Conservation (phyloP, 2,113 vertebrate genomes). For the Sander vitreus region DNA sequence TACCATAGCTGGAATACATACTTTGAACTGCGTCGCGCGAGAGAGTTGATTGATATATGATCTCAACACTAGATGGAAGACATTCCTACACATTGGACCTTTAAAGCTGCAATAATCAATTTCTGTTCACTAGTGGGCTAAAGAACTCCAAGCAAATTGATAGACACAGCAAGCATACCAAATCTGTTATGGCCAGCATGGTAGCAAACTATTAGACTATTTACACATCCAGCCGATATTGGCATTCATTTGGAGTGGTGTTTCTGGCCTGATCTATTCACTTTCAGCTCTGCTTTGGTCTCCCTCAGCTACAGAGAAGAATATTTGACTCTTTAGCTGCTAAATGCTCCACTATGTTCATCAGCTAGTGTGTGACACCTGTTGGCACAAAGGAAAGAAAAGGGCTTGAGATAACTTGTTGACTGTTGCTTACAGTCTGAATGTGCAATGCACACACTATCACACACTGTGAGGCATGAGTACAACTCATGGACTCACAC, state of each 20-base stretch:
- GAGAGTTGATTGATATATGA: no score
- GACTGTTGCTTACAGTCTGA: constrained; percentile 5
- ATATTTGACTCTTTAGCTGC: not conserved
- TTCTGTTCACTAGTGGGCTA: not conserved
- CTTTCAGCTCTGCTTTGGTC: no score
- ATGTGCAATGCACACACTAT: not conserved
- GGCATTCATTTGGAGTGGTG: not conserved
- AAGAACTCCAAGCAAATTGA: no score
- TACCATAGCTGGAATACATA: no score
- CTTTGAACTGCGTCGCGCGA: no score
- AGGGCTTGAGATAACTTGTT: not conserved
- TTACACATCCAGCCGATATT: not conserved
- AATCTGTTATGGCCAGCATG: not conserved
- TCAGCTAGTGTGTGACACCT: not conserved
- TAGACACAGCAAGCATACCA: no score
- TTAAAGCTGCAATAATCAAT: not conserved
- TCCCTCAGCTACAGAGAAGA: no score
- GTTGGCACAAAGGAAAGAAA: not conserved
- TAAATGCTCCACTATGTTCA: not conserved
- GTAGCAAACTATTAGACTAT: not conserved
- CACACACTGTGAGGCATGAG: constrained; percentile 6
- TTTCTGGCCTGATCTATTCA: not conserved
- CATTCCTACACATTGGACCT: not conserved
- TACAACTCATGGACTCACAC: constrained; percentile 13
- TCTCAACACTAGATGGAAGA: no score